Base-by-base conservation (phyloP, 2,797 vertebrate genomes). In the Catharus ustulatus region DNA sequence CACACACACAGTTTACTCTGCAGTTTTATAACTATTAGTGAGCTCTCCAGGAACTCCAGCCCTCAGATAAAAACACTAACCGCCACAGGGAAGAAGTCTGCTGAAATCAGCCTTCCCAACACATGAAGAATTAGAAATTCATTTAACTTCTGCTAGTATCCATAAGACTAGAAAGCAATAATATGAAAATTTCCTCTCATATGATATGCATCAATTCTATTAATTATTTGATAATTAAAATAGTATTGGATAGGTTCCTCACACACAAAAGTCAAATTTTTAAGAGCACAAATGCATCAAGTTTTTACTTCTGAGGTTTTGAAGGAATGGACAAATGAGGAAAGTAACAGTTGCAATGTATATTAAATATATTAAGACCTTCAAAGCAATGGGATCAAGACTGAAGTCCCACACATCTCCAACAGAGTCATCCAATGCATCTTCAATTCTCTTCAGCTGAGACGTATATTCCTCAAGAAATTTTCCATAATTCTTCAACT, bases 401-500 rank as follows among this genome's bases (percentile, higher is more conserved):
- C 98, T 99, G 96, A 99, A 99, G 97, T 99, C 99, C 99, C 99
- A 99, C 73, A 99, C 99, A 95, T 99, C 99, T 94, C 99, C 99
- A 34, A 99, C 97, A 45, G 99, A 99, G 81, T 99, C 99, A 96
- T 99, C 99, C 96, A 99, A 95, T 18, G 99, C 99, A 75, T 99
- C 99, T 93, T 99, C 99, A 68, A 99, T 99, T 74, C 99, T 99
- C 95, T 98, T 99, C 84, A 99, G 97, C 57, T 99, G 99, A 89
- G 98, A 98, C 0, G 98, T 98, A 93, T 99, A 99, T 4, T 99
- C 99, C 75, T 99, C 99, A 93, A 99, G 98, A 97, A 99, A 99
- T 97, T 97, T 99, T 63, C 98, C 98, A 21, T 99, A 99, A 96
- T 98, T 99, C 98, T 99, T 99, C 94, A 99, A 97, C 17, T 99